Conservation (phyloP, 2,888 invertebrate genomes). For the Rhopalosiphum nymphaeae region DNA sequence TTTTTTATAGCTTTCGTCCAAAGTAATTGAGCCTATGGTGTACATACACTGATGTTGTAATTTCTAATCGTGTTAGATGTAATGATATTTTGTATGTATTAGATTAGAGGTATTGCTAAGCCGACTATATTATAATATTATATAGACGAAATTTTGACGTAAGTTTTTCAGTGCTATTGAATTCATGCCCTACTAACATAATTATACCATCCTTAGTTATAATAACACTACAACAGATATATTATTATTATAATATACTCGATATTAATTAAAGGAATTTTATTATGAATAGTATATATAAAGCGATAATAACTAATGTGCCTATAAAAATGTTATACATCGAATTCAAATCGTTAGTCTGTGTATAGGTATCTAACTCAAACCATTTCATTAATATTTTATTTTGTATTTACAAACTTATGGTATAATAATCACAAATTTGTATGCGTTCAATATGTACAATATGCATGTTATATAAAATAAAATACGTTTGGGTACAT, state of each 20-base stretch:
- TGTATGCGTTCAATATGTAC: neutral
- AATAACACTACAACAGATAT: neutral
- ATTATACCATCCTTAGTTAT: neutral
- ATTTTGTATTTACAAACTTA: neutral
- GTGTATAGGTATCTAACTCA: neutral
- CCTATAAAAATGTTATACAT: neutral
- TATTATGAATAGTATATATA: neutral
- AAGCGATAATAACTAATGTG: neutral
- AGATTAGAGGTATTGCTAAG: neutral
- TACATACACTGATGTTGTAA: neutral
- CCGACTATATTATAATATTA: neutral
- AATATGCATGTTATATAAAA: too few relatives aligned
- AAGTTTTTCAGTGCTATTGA: neutral
- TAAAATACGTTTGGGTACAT: too few relatives aligned
- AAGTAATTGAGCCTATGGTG: neutral
- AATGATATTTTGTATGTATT: neutral
- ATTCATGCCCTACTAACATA: neutral
- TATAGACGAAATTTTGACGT: neutral
- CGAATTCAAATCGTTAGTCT: neutral
- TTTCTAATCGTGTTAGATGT: neutral
- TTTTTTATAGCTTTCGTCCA: too few relatives aligned
- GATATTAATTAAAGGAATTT: neutral
- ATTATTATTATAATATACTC: neutral
- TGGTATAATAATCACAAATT: neutral
- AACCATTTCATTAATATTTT: neutral